Percentiles rank a stretch among this genome's conserved stretches.
Conservation (phyloP, 2,797 vertebrate genomes). For the Ptychobarbus kaznakovi region DNA sequence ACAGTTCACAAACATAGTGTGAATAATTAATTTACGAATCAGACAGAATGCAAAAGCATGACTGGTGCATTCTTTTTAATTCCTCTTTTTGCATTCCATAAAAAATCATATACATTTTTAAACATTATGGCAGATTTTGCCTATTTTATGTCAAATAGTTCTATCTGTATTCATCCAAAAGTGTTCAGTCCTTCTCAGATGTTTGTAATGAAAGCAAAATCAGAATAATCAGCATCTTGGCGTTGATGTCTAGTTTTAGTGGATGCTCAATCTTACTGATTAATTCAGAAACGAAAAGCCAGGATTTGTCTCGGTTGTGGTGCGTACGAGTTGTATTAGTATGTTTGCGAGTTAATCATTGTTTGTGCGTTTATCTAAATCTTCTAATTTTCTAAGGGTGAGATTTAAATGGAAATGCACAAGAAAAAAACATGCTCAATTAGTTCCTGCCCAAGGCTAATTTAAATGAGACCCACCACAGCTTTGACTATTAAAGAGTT, state of each 20-base stretch:
- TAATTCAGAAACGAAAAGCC: conserved; percentile 24
- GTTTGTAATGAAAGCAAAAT: background rate
- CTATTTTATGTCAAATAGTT: background rate
- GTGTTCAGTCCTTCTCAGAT: background rate
- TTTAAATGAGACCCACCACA: conserved; percentile 56
- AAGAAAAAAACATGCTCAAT: conserved; percentile 49
- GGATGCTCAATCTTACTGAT: conserved; percentile 12
- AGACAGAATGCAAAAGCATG: background rate
- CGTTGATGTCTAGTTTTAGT: background rate
- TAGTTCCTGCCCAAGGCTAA: conserved; percentile 50
- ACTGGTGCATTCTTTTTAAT: background rate
- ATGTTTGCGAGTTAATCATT: conserved; percentile 28
- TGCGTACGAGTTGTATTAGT: background rate
- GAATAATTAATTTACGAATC: background rate
- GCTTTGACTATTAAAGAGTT: conserved; percentile 63
- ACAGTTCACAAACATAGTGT: background rate
- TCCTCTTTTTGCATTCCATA: background rate
- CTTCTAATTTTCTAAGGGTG: conserved; percentile 36
- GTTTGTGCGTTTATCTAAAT: conserved; percentile 50
- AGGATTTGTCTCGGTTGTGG: conserved; percentile 4
- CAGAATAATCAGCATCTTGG: conserved; percentile 15
- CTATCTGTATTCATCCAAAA: background rate
- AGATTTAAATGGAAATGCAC: conserved; percentile 40
- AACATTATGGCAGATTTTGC: background rate
- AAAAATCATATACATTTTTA: background rate